Evolutionary conservation across 2,113 vertebrate species (phyloP).

Genomic region (Catagonus wagneri): DNA sequence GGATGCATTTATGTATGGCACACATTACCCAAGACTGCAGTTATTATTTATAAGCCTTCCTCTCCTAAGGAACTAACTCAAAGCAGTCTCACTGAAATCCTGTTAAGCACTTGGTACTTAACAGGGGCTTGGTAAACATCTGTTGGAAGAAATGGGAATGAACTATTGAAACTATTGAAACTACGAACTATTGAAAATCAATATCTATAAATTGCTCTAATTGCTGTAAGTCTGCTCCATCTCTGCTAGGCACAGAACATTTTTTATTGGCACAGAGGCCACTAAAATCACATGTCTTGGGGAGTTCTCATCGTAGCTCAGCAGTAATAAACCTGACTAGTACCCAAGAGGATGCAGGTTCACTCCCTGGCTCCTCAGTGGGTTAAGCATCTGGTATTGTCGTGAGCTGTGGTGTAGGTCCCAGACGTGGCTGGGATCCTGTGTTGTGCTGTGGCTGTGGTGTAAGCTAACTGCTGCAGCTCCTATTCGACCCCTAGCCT

Average conservation of each 20-base stretch:
- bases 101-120: neutral
- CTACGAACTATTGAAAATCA: conserved; percentile 14
- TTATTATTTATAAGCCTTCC: neutral
- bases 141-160: neutral
- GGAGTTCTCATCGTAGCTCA: no score
- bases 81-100: neutral
- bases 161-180: conserved; percentile 24
- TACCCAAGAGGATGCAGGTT: no score
- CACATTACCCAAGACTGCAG: neutral
- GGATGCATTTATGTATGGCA: neutral
- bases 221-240: neutral
- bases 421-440: no score
- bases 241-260: neutral
- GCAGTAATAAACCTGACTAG: no score
- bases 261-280: neutral
- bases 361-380: no score
- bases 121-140: neutral
- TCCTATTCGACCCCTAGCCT: no score
- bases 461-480: no score
- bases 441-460: no score
- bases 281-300: neutral
- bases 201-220: neutral
- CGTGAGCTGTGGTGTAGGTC: no score
- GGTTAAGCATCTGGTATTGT: no score
- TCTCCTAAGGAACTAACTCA: neutral